phyloP scores from a whole-genome alignment of 2,888 invertebrate species.

The Boloria euphrosyne region DNA sequence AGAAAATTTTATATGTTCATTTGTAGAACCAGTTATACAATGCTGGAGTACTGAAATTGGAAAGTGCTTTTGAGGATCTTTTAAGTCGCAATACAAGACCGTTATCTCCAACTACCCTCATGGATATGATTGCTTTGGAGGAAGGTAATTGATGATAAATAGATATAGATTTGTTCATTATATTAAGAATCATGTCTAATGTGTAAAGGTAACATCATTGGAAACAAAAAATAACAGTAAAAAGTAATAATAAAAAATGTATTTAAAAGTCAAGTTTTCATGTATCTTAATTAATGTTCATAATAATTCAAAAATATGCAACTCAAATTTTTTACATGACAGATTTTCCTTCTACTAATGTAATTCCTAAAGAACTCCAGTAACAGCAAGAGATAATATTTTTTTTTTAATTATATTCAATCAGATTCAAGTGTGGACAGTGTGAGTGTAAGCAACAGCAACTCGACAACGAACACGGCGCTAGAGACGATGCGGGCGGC shows the following conservation, averaged over 20 bases:
- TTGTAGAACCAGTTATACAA: conserved; percentile 87
- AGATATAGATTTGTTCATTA: too few species aligned
- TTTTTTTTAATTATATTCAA: conserved; percentile 8
- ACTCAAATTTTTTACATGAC: too few species aligned
- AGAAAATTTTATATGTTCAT: conserved; percentile 17
- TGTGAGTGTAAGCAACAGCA: conserved; percentile 62
- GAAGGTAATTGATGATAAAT: conserved; percentile 84
- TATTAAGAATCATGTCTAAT: too few species aligned
- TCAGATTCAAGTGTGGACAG: conserved; percentile 76
- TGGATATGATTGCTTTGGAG: conserved; percentile 93
- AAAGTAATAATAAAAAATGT: background rate
- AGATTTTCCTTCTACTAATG: too few species aligned
- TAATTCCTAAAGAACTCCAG: too few species aligned
- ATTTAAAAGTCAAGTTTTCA: too few species aligned
- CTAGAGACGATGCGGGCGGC: conserved; percentile 89
- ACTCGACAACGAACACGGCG: conserved; percentile 44
- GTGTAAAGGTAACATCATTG: too few species aligned
- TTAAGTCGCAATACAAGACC: conserved; percentile 93
- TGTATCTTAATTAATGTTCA: too few species aligned
- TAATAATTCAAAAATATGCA: too few species aligned
- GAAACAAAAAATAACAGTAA: background rate
- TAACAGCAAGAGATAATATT: background rate
- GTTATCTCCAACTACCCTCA: conserved; percentile 91
- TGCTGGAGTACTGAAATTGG: conserved; percentile 92
- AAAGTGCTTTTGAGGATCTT: conserved; percentile 93